These are phyloP conservation scores for Drosophila flavopinicola DNA, from an alignment of 2,888 invertebrate species.

Conservation along the genomic window DNA sequence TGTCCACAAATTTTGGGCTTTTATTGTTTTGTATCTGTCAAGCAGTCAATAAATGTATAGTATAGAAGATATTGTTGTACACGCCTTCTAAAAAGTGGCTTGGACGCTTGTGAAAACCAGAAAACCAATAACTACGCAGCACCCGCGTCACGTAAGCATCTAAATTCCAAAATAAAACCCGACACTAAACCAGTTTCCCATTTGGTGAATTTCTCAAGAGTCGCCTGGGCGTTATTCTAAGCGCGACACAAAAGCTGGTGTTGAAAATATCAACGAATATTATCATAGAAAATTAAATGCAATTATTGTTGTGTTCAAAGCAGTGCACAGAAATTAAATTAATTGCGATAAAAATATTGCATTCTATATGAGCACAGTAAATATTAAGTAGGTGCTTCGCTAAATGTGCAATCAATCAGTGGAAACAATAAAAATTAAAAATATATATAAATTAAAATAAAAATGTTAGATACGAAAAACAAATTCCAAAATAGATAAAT, in stretches of 20 bases:
- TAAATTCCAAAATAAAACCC: slow-evolving; percentile 42
- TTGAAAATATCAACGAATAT: slow-evolving; percentile 61
- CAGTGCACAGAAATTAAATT: slow-evolving; percentile 51
- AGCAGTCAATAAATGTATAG: slow-evolving; percentile 16
- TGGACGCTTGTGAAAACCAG: slow-evolving; percentile 42
- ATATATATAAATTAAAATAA: neutral
- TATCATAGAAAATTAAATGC: slow-evolving; percentile 50
- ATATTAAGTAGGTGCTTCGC: neutral
- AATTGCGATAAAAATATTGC: slow-evolving; percentile 45
- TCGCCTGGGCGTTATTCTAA: slow-evolving; percentile 38
- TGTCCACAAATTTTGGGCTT: slow-evolving; percentile 48
- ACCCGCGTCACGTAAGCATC: slow-evolving; percentile 64
- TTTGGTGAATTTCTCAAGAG: slow-evolving; percentile 65
- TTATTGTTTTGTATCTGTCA: slow-evolving; percentile 39
- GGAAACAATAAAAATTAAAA: too few relatives aligned
- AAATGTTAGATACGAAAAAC: too few relatives aligned
- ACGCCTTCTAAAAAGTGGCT: slow-evolving; percentile 57
- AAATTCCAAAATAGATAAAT: too few relatives aligned
- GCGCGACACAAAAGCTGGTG: slow-evolving; percentile 38
- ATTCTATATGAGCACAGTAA: slow-evolving; percentile 24
- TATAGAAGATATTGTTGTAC: slow-evolving; percentile 27
- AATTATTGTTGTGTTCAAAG: slow-evolving; percentile 55
- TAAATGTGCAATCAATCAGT: too few relatives aligned
- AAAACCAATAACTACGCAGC: slow-evolving; percentile 47
- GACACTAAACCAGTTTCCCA: slow-evolving; percentile 61